These are phyloP conservation scores for Menidia menidia DNA, from an alignment of 2,797 vertebrate species.

Conservation along the genomic window DNA sequence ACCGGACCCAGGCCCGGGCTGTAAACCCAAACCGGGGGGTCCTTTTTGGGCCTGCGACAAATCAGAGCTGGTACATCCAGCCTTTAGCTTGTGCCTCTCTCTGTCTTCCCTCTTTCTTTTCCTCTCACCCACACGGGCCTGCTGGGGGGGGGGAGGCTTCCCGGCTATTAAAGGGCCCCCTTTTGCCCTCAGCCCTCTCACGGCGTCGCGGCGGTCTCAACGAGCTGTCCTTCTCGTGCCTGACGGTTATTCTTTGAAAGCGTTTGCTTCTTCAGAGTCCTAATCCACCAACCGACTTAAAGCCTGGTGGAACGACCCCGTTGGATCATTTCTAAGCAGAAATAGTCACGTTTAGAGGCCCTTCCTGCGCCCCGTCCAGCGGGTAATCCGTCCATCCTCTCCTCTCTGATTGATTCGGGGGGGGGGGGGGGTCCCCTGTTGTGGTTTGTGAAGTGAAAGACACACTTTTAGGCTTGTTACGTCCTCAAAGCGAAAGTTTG, in stretches of 20 bases:
- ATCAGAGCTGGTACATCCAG: no score
- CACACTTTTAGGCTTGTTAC: slow-evolving; percentile 6
- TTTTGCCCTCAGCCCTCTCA: background rate
- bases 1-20: no score
- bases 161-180: slow-evolving; percentile 76
- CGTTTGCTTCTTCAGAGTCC: slow-evolving; percentile 3
- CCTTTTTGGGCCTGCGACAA: no score
- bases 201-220: no score
- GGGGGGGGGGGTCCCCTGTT: slow-evolving; percentile 28
- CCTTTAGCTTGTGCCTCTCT: no score
- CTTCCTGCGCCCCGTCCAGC: slow-evolving; percentile 10
- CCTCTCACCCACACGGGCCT: slow-evolving; percentile 48
- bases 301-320: slow-evolving; percentile 41
- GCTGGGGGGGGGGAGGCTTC: slow-evolving; percentile 67
- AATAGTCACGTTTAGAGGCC: slow-evolving; percentile 52
- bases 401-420: slow-evolving; percentile 25
- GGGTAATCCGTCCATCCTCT: slow-evolving; percentile 16
- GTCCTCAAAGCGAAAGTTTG: background rate
- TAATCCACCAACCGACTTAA: slow-evolving; percentile 21
- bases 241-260: slow-evolving; percentile 27
- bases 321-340: slow-evolving; percentile 50
- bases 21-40: no score
- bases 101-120: slow-evolving; percentile 33
- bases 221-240: no score
- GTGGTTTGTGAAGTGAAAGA: slow-evolving; percentile 18